Percentiles rank a stretch among this genome's conserved stretches.
Evolutionary conservation across 2,888 invertebrate genomes (phyloP).

Genomic region (Leucophenga montana): DNA sequence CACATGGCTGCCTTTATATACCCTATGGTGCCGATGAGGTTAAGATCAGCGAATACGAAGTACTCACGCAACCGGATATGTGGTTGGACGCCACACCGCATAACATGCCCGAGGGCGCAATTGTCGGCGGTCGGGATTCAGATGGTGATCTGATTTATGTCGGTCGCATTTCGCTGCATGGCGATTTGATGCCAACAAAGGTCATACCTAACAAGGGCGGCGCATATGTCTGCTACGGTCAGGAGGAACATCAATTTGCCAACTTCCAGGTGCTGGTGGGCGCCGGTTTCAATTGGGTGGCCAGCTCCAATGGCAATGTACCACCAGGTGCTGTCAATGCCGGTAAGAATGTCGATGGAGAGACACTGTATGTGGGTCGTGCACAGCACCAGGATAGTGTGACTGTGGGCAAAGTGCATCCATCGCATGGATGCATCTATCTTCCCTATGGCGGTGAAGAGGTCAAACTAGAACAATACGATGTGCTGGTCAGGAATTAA

Average conservation of each 20-base stretch:
- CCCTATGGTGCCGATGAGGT: constrained; percentile 73
- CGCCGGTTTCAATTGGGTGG: constrained; percentile 58
- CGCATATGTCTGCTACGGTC: constrained; percentile 74
- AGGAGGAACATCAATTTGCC: constrained; percentile 74
- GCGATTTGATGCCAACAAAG: constrained; percentile 76
- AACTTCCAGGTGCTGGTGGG: constrained; percentile 72
- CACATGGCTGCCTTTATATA: constrained; percentile 74
- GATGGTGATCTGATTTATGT: constrained; percentile 55
- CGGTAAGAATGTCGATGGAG: constrained; percentile 74
- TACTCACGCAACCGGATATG: constrained; percentile 61
- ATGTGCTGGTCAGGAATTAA: constrained; percentile 76
- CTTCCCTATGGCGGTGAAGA: constrained; percentile 81
- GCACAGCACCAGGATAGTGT: constrained; percentile 73
- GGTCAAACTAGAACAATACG: constrained; percentile 78
- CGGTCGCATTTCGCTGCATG: constrained; percentile 48
- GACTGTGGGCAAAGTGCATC: constrained; percentile 75
- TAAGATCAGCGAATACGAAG: constrained; percentile 72
- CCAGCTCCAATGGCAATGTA: constrained; percentile 46
- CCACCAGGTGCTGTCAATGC: constrained; percentile 49
- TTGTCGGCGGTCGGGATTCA: constrained; percentile 50
- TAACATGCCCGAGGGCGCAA: constrained; percentile 49
- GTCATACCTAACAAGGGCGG: constrained; percentile 75
- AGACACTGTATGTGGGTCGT: constrained; percentile 75
- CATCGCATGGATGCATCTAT: constrained; percentile 78
- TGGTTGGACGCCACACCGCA: constrained; percentile 49